Base-by-base conservation (phyloP, 2,888 invertebrate genomes). In the Entomobrya multifasciata region DNA sequence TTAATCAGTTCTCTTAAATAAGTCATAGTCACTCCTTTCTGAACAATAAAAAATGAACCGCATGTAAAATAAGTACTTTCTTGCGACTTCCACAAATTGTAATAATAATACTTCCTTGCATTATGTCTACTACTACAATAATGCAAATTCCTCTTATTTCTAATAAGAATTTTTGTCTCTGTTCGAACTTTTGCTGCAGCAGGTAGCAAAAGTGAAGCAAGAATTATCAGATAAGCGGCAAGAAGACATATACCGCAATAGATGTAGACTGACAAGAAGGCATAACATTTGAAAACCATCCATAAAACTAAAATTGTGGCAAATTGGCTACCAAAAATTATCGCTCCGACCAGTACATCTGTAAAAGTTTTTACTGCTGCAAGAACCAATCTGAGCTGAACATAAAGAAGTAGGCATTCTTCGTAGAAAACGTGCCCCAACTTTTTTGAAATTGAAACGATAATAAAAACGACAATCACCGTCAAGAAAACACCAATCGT, bases 61-160 rank as follows among this genome's bases (percentile, higher is more conserved):
- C 76, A 55, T 4, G 17, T 6, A 0, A 76, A 0, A 20, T 76
- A 57, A 2, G 55, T 13, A 22, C 17, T 55, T 55, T 41, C n/a
- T 17, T 76, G 76, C 8, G 76, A 76, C 20, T 3, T 30, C 76
- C 76, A 76, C 15, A 76, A 0, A 11, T 10, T 57, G 15, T 55
- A 76, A 76, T 76, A 76, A n/a, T 74, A 74, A 49, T 72, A 49
- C 17, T 57, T 55, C 36, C 20, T 55, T 4, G 11, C n/a, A 11
- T 57, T 76, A 1, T 4, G 1, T 1, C 2, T 2, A 17, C 22
- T 57, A 4, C 13, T n/a, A 36, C 57, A 47, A 22, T 36, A 76
- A 20, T 76, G 76, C n/a, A 76, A 13, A 76, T 55, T 57, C 57
- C 1, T 17, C 15, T 76, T 76, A 13, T 1, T 57, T n/a, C n/a